Conservation (phyloP, 1,140 invertebrate species). For the Musca vetustissima region DNA sequence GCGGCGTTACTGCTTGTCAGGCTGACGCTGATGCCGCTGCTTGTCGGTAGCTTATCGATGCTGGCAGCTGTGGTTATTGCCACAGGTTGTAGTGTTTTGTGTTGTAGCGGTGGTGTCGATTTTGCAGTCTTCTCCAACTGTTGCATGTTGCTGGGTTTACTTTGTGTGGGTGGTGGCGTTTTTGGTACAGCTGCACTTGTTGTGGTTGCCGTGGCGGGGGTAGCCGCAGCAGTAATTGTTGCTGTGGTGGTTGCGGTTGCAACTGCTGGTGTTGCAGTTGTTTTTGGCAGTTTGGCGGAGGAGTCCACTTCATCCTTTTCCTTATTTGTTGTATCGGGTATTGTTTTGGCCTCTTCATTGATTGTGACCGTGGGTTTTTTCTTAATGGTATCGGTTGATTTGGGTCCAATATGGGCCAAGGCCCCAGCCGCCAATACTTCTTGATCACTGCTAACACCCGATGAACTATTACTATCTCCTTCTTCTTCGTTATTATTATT, state of each 20-base stretch:
- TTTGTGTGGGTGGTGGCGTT: conserved; percentile 15
- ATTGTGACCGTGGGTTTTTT: conserved; percentile 52
- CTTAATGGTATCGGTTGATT: conserved; percentile 53
- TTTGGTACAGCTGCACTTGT: conserved; percentile 14
- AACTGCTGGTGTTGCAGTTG: not conserved
- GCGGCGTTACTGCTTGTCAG: not conserved
- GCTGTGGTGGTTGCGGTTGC: not conserved
- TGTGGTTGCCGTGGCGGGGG: conserved; percentile 5
- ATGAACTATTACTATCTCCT: conserved; percentile 85
- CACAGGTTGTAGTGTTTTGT: not conserved
- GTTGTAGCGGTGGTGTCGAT: conserved; percentile 23
- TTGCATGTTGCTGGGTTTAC: not conserved
- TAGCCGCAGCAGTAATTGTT: not conserved
- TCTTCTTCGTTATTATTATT: conserved; percentile 56
- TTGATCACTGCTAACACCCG: conserved; percentile 83
- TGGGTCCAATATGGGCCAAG: conserved; percentile 26
- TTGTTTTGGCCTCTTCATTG: conserved; percentile 49
- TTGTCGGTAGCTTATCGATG: not conserved
- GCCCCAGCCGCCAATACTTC: conserved; percentile 58
- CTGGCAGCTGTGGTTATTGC: conserved; percentile 8
- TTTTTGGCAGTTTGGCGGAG: conserved; percentile 5
- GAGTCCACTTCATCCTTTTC: conserved; percentile 6
- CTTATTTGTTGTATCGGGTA: conserved; percentile 31
- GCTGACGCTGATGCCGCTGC: not conserved
- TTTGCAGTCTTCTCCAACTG: not conserved